A percentile compares a stretch with the other conserved stretches of the same genome.
Evolutionary conservation across 2,113 vertebrate genomes (phyloP).

Genomic region (Paradoxurus hermaphroditus): DNA sequence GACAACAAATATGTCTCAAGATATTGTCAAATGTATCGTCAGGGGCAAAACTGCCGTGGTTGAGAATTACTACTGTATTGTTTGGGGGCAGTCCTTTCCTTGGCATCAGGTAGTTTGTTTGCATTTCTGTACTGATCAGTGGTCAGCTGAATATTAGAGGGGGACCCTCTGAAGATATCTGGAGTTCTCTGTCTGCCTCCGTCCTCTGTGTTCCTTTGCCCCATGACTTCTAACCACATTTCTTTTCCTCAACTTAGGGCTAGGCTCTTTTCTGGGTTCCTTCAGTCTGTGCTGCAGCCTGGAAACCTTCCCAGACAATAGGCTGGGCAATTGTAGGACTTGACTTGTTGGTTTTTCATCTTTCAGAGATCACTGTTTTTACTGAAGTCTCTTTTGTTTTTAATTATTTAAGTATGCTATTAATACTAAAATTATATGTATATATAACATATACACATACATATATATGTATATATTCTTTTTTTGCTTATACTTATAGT

Average conservation of each 20-base stretch:
- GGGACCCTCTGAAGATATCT: not conserved
- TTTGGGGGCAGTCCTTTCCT: not conserved
- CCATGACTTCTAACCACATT: not conserved
- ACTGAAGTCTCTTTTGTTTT: not conserved
- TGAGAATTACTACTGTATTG: not conserved
- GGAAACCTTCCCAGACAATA: not conserved
- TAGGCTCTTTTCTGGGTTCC: not conserved
- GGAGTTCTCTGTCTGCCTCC: not conserved
- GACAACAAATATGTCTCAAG: not conserved
- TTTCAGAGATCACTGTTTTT: not conserved
- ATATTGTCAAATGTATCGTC: not conserved
- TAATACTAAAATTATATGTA: not conserved
- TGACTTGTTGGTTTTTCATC: not conserved
- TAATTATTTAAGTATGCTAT: not conserved
- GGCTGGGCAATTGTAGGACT: not conserved
- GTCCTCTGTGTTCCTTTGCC: not conserved
- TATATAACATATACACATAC: not conserved
- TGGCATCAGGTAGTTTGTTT: not conserved
- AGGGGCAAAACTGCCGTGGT: not conserved
- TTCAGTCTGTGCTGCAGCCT: not conserved
- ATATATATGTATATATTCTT: not conserved
- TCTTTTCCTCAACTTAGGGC: not conserved
- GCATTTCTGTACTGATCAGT: not conserved
- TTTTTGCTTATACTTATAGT: not conserved
- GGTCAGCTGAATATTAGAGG: too few relatives aligned